Evolutionary conservation across 2,888 invertebrate species (phyloP).

Genomic region (Caradrina clavipalpis): DNA sequence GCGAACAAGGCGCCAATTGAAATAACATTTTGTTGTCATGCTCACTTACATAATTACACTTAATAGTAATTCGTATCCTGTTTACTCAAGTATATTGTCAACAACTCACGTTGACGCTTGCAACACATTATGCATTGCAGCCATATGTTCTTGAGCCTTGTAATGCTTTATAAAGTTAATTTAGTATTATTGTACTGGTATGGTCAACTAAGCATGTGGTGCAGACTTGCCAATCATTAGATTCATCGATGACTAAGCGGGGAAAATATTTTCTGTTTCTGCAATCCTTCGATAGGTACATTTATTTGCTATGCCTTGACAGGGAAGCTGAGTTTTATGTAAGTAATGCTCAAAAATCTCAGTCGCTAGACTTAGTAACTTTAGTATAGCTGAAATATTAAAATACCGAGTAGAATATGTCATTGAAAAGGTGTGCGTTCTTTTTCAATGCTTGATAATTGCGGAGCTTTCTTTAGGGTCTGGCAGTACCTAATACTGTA

Average conservation of each 20-base stretch:
- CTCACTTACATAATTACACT: slow-evolving; percentile 31
- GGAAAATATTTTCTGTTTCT: slow-evolving; percentile 37
- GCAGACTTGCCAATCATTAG: slow-evolving; percentile 39
- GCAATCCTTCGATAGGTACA: slow-evolving; percentile 19
- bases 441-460: too few relatives aligned
- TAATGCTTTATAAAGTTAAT: slow-evolving; percentile 67
- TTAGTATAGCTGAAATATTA: too few relatives aligned
- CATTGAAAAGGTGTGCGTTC: too few relatives aligned
- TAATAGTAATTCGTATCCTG: slow-evolving; percentile 42
- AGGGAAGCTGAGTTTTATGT: neutral
- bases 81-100: slow-evolving; percentile 61
- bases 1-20: slow-evolving; percentile 37
- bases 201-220: slow-evolving; percentile 56
- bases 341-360: too few relatives aligned
- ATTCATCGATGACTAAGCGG: slow-evolving; percentile 51
- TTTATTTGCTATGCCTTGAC: neutral
- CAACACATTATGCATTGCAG: slow-evolving; percentile 51
- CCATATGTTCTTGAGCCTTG: slow-evolving; percentile 73
- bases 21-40: slow-evolving; percentile 38
- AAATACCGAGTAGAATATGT: too few relatives aligned
- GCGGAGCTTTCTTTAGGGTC: too few relatives aligned
- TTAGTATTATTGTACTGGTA: slow-evolving; percentile 69
- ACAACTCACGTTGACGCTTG: slow-evolving; percentile 43
- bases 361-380: too few relatives aligned
- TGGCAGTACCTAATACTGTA: too few relatives aligned